Base-by-base conservation (phyloP, 2,113 vertebrate species). In the Mixornis gularis region DNA sequence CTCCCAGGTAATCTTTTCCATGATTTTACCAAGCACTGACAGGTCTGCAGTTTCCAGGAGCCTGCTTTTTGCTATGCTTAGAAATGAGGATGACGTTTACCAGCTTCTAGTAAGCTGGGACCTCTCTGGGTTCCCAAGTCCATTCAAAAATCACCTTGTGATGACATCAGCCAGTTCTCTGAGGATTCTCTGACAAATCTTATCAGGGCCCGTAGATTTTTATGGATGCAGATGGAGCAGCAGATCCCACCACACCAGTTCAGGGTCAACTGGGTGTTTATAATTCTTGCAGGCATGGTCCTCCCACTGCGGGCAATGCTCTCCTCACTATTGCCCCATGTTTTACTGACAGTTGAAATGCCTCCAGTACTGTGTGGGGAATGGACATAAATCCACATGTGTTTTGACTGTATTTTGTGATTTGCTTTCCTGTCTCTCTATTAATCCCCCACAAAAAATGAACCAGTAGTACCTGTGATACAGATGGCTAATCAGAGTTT, bases 351-450 rank as follows among this genome's bases (percentile, higher is more conserved):
- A 64, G 72, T 25, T 6, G 16, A 71, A 56, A 51, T 5, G 32
- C 1, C 1, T n/a, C 4, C 25, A 36, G 4, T 40, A 32, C 3
- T 40, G 3, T 52, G 3, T 34, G 15, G 5, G 3, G 17, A 78
- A 36, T 7, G 1, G 17, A 20, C 16, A 40, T 3, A 68, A 73
- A 66, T 2, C 51, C 12, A 21, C 15, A 14, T 5, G 7, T 44
- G 4, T 34, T 91, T 84, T 70, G 32, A 53, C 14, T 63, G 3
- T 6, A 17, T 83, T 87, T 87, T 87, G 8, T 63, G 6, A 26
- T 27, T 9, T 60, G 5, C 10, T 79, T 74, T 81, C 52, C 17
- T 51, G 1, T 58, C 9, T 81, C 21, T 36, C 3, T 52, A 15
- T 40, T 56, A 79, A 52, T 58, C 6, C 3, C 30, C 17, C 6